Evolutionary conservation across 92 coral and sea anemone genomes (phyloP).

Genomic region (Umimayanthus kanabou): DNA sequence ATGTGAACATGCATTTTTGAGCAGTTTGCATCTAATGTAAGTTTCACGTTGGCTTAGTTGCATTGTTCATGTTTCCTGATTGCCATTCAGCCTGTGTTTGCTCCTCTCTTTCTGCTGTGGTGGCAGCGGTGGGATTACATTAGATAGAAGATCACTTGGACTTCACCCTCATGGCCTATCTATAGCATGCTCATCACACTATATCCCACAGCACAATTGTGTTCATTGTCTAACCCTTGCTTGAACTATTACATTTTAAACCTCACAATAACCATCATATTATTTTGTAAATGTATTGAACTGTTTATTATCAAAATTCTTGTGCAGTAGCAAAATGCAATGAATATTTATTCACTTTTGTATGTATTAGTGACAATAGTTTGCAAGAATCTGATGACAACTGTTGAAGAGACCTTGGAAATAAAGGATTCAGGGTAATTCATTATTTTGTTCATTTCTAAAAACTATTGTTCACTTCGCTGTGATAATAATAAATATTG

Average conservation of each 20-base stretch:
- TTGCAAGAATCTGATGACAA: slow-evolving; percentile 87
- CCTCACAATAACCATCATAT: not conserved
- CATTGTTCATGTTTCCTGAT: too few species aligned
- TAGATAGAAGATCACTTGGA: too few species aligned
- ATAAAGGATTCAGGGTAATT: slow-evolving; percentile 65
- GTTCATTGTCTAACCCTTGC: too few species aligned
- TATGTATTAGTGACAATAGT: slow-evolving; percentile 72
- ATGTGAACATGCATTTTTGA: too few species aligned
- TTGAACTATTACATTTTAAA: not conserved
- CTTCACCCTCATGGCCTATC: too few species aligned
- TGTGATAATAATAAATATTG: not conserved
- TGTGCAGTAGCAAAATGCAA: not conserved
- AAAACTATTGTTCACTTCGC: not conserved
- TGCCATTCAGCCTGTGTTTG: too few species aligned
- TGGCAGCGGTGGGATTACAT: too few species aligned
- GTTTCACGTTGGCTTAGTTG: too few species aligned
- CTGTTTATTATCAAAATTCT: not conserved
- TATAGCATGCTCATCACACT: too few species aligned
- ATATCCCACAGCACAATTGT: too few species aligned
- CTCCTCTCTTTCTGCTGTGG: too few species aligned
- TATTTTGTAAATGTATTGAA: not conserved
- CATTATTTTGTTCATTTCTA: not conserved
- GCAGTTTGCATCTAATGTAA: too few species aligned
- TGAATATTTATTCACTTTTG: not conserved
- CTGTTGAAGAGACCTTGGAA: slow-evolving; percentile 70